Evolutionary conservation across 2,888 invertebrate species (phyloP), one percentile per base, ranked within the genome.

Genomic region (Xestia xanthographa): DNA sequence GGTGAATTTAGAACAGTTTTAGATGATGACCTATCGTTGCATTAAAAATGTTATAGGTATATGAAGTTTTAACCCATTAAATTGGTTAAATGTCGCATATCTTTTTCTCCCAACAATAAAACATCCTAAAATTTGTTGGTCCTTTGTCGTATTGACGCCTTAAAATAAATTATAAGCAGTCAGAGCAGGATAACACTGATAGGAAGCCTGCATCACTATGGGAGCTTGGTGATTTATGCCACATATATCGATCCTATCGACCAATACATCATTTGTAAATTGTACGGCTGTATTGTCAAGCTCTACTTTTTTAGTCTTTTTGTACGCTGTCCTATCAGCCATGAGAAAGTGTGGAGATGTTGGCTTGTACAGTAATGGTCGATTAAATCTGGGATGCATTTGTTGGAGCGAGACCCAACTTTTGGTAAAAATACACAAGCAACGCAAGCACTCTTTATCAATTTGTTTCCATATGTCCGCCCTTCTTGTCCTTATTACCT

Each of bases 251-350:
- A 92, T 92, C 84, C 89, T 88, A 90, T 92, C 92, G 80, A 65
- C 84, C 87, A 87, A 93, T 93, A 92, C 91, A 91, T 93, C 93
- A 93, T 92, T 92, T 89, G 90, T 90, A 86, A 93, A 92, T 92
- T 89, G 90, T 90, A 86, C 81, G 89, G 83, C 83, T 84, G 87
- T 88, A 89, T 87, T 89, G 89, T 89, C 89, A 88, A 87, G 85
- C 75, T 60, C 71, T 62, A 87, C 88, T 84, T 91, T 90, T 60
- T 91, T 92, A 89, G 91, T 89, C 87, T 80, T 89, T 83, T 83
- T 87, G 56, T 80, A 74, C 79, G 79, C 71, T 84, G 87, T 88
- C 90, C 58, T 60, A 60, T 41, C 41, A 79, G 69, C 74, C 77
- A 82, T 83, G 82, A 78, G 86, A 82, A 76, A 73, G 63, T 48